These are phyloP conservation scores for Lottia gigantea DNA, from an alignment of 2,888 invertebrate genomes.

Conservation along the genomic window DNA sequence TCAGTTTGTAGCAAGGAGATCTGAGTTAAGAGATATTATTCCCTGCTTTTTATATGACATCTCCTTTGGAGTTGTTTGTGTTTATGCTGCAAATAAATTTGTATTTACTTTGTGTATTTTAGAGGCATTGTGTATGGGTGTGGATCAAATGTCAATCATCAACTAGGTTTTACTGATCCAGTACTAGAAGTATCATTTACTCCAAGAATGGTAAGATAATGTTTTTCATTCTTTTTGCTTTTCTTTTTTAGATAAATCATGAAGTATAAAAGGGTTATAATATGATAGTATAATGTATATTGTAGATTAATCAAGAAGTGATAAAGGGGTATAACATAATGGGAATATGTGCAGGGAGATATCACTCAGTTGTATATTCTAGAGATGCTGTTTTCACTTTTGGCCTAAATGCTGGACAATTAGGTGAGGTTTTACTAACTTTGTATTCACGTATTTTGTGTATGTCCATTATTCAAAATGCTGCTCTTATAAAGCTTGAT, in stretches of 20 bases:
- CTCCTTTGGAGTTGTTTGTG: no score
- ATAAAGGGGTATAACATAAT: constrained; percentile 61
- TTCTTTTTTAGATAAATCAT: neutral
- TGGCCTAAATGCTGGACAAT: constrained; percentile 85
- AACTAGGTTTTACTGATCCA: constrained; percentile 73
- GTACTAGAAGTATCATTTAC: constrained; percentile 70
- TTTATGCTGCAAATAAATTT: neutral
- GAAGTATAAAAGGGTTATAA: neutral
- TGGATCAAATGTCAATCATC: constrained; percentile 74
- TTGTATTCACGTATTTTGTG: no score
- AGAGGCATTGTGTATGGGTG: constrained; percentile 75
- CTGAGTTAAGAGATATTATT: no score
- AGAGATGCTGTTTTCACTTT: constrained; percentile 77
- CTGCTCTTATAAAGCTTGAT: no score
- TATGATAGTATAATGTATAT: constrained; percentile 9
- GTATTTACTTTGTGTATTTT: constrained; percentile 35
- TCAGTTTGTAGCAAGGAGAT: no score
- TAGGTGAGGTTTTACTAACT: constrained; percentile 69
- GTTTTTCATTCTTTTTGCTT: neutral
- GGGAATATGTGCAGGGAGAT: constrained; percentile 77
- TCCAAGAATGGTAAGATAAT: constrained; percentile 66
- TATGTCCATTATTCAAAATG: no score
- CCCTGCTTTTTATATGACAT: no score
- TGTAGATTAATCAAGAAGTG: constrained; percentile 51
- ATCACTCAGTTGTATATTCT: constrained; percentile 79